Base-by-base conservation (phyloP, 2,888 invertebrate species). In the Parochlus steinenii region DNA sequence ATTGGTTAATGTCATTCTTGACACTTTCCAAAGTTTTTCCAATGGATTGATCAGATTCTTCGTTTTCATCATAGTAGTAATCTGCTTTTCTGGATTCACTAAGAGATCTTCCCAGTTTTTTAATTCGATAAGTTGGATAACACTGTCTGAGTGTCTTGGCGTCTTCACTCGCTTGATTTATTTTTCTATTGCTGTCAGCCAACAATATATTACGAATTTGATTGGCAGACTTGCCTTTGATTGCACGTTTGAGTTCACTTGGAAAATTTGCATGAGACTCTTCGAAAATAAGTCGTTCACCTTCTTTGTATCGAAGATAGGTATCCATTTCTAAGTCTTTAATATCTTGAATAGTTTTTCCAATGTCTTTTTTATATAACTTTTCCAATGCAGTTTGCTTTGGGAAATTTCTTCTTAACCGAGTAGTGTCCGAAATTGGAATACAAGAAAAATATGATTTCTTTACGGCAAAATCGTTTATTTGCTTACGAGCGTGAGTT, bases 211-310 rank as follows among this genome's bases (percentile, higher is more conserved):
- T 66, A 43, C 71, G 75, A 40, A 83, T 83, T 29, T 72, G 72
- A 48, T 66, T 71, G 5, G 80, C 80, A 3, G 81, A 80, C 63
- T 75, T 80, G 32, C 79, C 80, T 47, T 74, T 67, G 30, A 78
- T 56, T 31, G 53, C 51, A 42, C 56, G 53, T 46, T 61, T 63
- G 43, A 64, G 66, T 44, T 65, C 64, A 27, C 59, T 52, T 10
- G 61, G 30, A 23, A 36, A 36, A 24, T 17, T 36, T 30, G 29
- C 36, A 11, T 30, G 36, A 24, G 29, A 29, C 10, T 36, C 36
- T 30, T 36, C 23, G 17, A 36, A 11, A 23, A 36, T 11, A 11
- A 11, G 5, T 3, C 23, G 36, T 14, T 36, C 36, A 8, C 36
- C 36, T 24, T 36, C 36, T 30, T 34, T 36, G 8, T 36, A 36